Evolutionary conservation across 2,113 vertebrate species (phyloP).

Genomic region (Anoplopoma fimbria): DNA sequence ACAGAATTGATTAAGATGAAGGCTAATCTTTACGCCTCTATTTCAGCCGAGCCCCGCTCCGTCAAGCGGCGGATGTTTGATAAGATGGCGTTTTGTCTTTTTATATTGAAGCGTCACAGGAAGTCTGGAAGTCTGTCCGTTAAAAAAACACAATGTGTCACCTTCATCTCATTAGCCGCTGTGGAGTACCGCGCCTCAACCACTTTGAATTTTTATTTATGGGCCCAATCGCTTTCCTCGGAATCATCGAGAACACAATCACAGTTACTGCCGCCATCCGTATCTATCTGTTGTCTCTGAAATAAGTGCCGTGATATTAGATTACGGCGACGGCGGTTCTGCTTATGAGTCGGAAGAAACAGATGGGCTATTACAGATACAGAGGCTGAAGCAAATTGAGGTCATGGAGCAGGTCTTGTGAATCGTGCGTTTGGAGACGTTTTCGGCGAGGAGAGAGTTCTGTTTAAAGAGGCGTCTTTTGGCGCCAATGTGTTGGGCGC

Average conservation of each 20-base stretch:
- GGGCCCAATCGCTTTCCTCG: constrained; percentile 19
- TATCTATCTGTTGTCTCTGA: constrained; percentile 46
- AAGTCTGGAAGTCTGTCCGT: not conserved
- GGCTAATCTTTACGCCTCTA: constrained; percentile 61
- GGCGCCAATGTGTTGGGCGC: constrained; percentile 39
- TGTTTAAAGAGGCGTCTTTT: constrained; percentile 65
- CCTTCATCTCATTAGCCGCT: constrained; percentile 50
- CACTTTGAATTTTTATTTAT: constrained; percentile 63
- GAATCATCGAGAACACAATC: constrained; percentile 55
- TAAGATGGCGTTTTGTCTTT: constrained; percentile 25
- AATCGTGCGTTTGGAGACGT: constrained; percentile 54
- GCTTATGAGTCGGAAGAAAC: constrained; percentile 67
- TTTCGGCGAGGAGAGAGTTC: constrained; percentile 46
- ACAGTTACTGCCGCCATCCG: constrained; percentile 35
- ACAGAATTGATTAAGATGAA: constrained; percentile 73
- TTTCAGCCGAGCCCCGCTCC: not conserved
- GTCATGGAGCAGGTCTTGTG: constrained; percentile 70
- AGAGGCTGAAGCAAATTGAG: constrained; percentile 75
- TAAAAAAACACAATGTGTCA: constrained; percentile 12
- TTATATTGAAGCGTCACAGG: constrained; percentile 5
- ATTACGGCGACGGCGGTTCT: constrained; percentile 37
- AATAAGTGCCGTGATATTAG: constrained; percentile 60
- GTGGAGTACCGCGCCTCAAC: constrained; percentile 28
- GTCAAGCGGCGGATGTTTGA: constrained; percentile 3
- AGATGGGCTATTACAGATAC: constrained; percentile 77